Evolutionary conservation across 2,888 invertebrate genomes (phyloP), one percentile per base, ranked within the genome.

Genomic region (Ornithoptera alexandrae): DNA sequence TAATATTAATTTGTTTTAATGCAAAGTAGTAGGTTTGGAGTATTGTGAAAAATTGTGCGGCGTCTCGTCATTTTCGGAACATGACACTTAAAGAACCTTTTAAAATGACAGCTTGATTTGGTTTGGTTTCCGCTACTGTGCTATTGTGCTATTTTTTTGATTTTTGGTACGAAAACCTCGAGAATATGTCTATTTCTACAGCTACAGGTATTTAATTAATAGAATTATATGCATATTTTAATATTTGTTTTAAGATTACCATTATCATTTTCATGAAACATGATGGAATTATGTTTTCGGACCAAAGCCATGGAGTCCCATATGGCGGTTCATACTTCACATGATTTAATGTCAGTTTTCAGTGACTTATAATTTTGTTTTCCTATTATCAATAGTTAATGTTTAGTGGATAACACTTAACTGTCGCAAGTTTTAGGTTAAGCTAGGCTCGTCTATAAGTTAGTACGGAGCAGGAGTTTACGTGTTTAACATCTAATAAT

Each of bases 91-190:
- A 86, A 86, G 82, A 85, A 87, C 88, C 90, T 89, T 87, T 87
- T 82, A 83, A 81, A 86, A 86, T 92, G 92, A 92, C 91, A 92
- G 92, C 92, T 92, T 92, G 92, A 92, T 90, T 92, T 90, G 90
- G 92, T 92, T 92, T 92, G 91, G 92, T 92, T 91, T 92, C 92
- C 91, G 91, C 92, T 89, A 89, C 91, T 92, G 92, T 92, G 88
- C 91, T 91, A 85, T 90, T 90, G 91, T 90, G 88, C 89, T 90
- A 91, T 90, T 91, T 81, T 91, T 90, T 88, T 85, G 84, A 85
- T 86, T 91, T 91, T 89, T 82, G 81, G 79, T 86, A 82, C 83
- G 80, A 85, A 85, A 87, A 87, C 84, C 84, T 75, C 73, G 75
- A 81, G 81, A 90, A 85, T 87, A 92, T 92, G 92, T 92, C 92